These are phyloP conservation scores for Eurytemora carolleeae DNA, from an alignment of 1,140 invertebrate genomes.

Conservation along the genomic window DNA sequence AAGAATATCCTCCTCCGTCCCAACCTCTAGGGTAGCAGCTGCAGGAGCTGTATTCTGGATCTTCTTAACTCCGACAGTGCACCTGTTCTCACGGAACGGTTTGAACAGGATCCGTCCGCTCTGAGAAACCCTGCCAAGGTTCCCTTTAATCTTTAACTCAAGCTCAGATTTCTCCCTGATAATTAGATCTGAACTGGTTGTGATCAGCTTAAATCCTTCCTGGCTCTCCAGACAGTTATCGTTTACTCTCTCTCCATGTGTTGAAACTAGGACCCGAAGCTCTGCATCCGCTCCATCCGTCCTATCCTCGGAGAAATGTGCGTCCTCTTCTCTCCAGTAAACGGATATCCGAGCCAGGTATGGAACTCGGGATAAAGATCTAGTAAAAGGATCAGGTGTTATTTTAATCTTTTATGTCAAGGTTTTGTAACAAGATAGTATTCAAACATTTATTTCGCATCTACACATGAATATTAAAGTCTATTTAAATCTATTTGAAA, in stretches of 20 bases:
- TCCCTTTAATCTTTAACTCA: background rate
- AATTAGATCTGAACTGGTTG: background rate
- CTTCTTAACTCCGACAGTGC: background rate
- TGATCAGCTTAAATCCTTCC: background rate
- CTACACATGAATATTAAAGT: background rate
- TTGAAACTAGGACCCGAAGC: background rate
- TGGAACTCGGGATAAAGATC: background rate
- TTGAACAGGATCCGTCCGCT: background rate
- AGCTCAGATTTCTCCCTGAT: background rate
- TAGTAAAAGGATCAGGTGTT: background rate
- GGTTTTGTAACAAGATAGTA: background rate
- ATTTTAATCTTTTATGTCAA: background rate
- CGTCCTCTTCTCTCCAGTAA: background rate
- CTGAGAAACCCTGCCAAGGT: background rate
- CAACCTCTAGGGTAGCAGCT: too few species aligned
- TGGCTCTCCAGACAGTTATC: background rate
- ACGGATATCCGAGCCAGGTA: background rate
- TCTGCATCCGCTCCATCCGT: background rate
- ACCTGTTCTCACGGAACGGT: background rate
- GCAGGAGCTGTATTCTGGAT: too few species aligned
- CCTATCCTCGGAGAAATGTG: background rate
- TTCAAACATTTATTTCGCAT: background rate
- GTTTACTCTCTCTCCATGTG: background rate
- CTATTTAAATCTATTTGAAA: background rate
- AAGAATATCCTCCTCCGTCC: too few species aligned